These are phyloP conservation scores for Palloptera scutellata DNA, from an alignment of 2,888 invertebrate species.

Conservation along the genomic window DNA sequence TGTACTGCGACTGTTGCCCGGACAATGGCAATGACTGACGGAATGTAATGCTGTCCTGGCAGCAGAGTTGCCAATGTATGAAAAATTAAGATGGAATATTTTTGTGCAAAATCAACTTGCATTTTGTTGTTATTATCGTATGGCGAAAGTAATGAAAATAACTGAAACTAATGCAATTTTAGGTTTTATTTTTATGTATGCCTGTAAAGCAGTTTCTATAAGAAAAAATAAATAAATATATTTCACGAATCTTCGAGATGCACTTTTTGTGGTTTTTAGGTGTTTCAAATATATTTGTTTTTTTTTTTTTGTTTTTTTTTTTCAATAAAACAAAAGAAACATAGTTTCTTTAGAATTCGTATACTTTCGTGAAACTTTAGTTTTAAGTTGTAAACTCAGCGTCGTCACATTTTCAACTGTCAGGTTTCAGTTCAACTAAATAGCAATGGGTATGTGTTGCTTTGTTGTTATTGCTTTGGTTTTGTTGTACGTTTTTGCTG, in stretches of 20 bases:
- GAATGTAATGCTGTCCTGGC: slow-evolving; percentile 6
- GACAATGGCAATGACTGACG: slow-evolving; percentile 1
- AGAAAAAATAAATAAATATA: too few species aligned
- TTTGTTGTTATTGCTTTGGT: not conserved
- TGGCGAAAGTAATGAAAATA: too few species aligned
- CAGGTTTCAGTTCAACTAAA: slow-evolving; percentile 6
- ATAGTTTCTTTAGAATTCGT: not conserved
- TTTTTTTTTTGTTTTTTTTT: too few species aligned
- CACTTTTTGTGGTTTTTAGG: slow-evolving; percentile 8
- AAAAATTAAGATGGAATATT: slow-evolving; percentile 24
- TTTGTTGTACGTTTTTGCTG: not conserved
- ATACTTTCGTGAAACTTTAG: not conserved
- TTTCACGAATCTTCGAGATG: not conserved
- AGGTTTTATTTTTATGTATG: too few species aligned
- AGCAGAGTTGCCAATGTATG: slow-evolving; percentile 25
- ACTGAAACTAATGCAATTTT: too few species aligned
- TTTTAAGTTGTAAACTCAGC: slow-evolving; percentile 19
- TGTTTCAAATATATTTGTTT: not conserved
- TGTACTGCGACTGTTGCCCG: not conserved
- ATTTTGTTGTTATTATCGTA: slow-evolving; percentile 2
- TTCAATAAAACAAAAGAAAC: not conserved
- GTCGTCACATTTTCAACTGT: slow-evolving; percentile 26
- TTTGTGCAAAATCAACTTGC: not conserved
- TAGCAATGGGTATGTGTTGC: not conserved
- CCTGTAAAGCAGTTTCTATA: too few species aligned